Evolutionary conservation across 2,113 vertebrate species (phyloP), one percentile per base, ranked within the genome.

Genomic region (Mohoua ochrocephala): DNA sequence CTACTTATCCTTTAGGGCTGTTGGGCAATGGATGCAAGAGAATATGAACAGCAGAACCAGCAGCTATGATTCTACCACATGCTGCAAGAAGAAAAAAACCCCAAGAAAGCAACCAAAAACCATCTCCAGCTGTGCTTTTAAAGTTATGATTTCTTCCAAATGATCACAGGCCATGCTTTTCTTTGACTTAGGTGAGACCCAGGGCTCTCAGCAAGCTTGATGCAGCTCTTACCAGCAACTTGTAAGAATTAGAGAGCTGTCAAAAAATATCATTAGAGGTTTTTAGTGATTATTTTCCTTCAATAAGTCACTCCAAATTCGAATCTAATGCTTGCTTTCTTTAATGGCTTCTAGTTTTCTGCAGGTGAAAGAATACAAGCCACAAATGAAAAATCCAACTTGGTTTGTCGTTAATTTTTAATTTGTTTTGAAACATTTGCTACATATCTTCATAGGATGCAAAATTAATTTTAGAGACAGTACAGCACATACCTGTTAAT

Each of bases 401-500:
- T 79, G 56, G 21, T 71, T 92, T 92, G 50, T 93, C 30, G 57
- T 96, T 92, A 95, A 91, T 95, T 92, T 97, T 97, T 97, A 91
- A 96, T 95, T 94, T 96, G 77, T 88, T 94, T 92, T 92, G 71
- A 95, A 90, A 30, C 28, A 67, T 73, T 93, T 83, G 74, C 81
- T 61, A 71, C 41, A 30, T 87, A 24, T 42, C 59, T 94, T 94
- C 49, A n/a, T 73, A 44, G 20, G 45, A 78, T 85, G 93, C 54
- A 60, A 79, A 92, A 93, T 81, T 94, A 69, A 86, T 60, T 70
- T 75, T 28, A 92, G 39, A 94, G 57, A 33, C 24, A 42, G 28
- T 45, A 39, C 30, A 92, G 50, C 39, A 70, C 42, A 33, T 37
- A 73, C 47, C 77, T 41, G 44, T 77, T 86, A 84, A 69, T 17